A percentile compares a stretch with the other conserved stretches of the same genome.
These are phyloP conservation scores for Lasioglossum vierecki DNA, from an alignment of 2,888 invertebrate species.

Conservation along the genomic window DNA sequence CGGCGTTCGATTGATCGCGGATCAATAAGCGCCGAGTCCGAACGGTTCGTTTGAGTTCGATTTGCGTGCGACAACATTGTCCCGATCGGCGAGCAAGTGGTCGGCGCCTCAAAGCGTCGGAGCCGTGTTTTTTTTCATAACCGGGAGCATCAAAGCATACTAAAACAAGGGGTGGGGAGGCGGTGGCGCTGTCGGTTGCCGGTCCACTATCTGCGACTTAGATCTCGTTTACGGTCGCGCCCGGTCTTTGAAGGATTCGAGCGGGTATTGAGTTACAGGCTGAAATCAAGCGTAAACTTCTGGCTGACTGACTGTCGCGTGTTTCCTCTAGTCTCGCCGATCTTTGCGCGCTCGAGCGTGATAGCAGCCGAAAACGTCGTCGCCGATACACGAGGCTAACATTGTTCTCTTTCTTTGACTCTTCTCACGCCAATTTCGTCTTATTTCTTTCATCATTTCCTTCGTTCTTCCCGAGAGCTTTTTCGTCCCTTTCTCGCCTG, in stretches of 20 bases:
- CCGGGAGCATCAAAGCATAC: constrained; percentile 10
- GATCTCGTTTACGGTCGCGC: constrained; percentile 40
- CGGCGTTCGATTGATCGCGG: background rate
- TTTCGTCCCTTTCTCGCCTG: background rate
- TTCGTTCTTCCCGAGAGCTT: background rate
- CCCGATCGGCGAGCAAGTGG: background rate
- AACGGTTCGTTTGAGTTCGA: background rate
- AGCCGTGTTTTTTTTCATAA: background rate
- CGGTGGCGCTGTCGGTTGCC: background rate
- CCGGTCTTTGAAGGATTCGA: constrained; percentile 31
- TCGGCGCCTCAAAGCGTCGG: constrained; percentile 2
- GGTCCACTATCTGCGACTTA: constrained; percentile 37
- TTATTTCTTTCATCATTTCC: background rate
- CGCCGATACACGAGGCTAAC: constrained; percentile 10
- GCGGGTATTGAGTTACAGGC: constrained; percentile 49
- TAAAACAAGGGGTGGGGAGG: background rate
- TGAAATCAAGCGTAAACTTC: constrained; percentile 53
- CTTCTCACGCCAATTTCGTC: constrained; percentile 22
- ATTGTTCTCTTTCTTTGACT: background rate
- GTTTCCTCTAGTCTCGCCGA: constrained; percentile 21
- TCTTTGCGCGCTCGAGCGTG: constrained; percentile 17
- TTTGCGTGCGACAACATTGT: background rate
- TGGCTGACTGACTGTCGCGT: constrained; percentile 36
- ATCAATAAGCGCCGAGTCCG: background rate
- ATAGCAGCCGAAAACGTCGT: constrained; percentile 23